Evolutionary conservation across 2,113 vertebrate genomes (phyloP), one percentile per base, ranked within the genome.

Genomic region (Thymallus thymallus): DNA sequence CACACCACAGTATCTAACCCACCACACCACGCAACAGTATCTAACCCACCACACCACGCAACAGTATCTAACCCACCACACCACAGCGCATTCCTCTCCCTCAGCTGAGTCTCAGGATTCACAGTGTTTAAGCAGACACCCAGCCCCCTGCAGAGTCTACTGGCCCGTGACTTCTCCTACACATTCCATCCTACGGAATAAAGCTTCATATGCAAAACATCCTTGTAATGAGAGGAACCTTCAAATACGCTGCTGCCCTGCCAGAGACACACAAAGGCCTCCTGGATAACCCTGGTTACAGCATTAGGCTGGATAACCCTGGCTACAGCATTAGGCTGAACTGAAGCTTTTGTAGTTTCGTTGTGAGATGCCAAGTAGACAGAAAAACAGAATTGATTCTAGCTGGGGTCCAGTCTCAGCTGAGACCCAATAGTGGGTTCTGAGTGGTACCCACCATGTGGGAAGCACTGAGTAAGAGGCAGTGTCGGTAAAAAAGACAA

Each of bases 171-270:
- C 82, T 80, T 87, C 9, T 41, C 35, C 76, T 65, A 73, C 78
- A 73, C 78, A 84, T 85, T 74, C 77, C 62, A 76, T 81, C 74
- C 80, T 75, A 84, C 82, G 77, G 87, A 87, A 85, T 86, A 77
- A 82, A 80, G 76, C 76, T 76, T 77, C 45, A 74, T 82, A 79
- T 86, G 82, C 74, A 81, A 85, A 65, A 68, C 77, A 60, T 68
- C 77, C 71, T 81, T 76, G 81, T 84, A 89, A 89, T 72, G 69
- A 86, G 72, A 66, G 68, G 71, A 82, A 72, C 73, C 77, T 87
- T 86, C 78, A 78, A 88, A 83, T 76, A 72, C 79, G 69, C 77
- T 70, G 67, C 74, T 80, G 75, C 76, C 84, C 84, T 68, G 74
- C 46, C 75, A 69, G 22, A 68, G 76, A 82, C 32, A 73, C 72